Evolutionary conservation across 2,113 vertebrate species (phyloP), one percentile per base, ranked within the genome.

Genomic region (Morone chrysops): DNA sequence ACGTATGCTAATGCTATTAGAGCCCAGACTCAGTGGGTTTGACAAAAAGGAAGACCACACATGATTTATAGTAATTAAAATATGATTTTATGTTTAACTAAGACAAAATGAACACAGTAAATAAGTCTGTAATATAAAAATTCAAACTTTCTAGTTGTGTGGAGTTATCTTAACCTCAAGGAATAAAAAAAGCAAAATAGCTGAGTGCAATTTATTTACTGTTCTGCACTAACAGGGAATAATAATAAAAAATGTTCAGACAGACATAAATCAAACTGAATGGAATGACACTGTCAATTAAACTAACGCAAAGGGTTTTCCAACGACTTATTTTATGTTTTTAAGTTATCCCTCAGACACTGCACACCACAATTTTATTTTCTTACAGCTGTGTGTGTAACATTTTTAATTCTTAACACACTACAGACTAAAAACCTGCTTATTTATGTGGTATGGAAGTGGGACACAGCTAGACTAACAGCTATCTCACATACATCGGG

Each of bases 1-100:
- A 7, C 36, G 6, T 31, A 16, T 56, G 40, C 66, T 66, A 22
- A 75, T 70, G 14, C 53, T 69, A 14, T 38, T 84, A 40, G 20
- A 75, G 7, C 22, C 36, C 47, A 43, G 43, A 50, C n/a, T 80
- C 60, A 20, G n/a, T 18, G 18, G 66, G 22, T 54, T 48, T 62
- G 41, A 67, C 4, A 16, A 41, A 80, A 70, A 43, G 22, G 9
- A 17, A 67, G 47, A 67, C 14, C 9, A 20, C n/a, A 40, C 18
- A 45, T 56, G 0, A 68, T 43, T 71, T 59, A 22, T 45, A 31
- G 20, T 36, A 2, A 18, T 70, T 51, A 38, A 10, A 62, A 51
- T 62, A 45, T 36, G 11, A 10, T 54, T 60, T 45, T 13, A 41
- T 57, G n/a, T 57, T 77, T 4, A 36, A 63, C 2, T 20, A 20